A percentile compares a stretch with the other conserved stretches of the same genome.
phyloP scores from a whole-genome alignment of 2,797 vertebrate species.

The Meda fulgida region DNA sequence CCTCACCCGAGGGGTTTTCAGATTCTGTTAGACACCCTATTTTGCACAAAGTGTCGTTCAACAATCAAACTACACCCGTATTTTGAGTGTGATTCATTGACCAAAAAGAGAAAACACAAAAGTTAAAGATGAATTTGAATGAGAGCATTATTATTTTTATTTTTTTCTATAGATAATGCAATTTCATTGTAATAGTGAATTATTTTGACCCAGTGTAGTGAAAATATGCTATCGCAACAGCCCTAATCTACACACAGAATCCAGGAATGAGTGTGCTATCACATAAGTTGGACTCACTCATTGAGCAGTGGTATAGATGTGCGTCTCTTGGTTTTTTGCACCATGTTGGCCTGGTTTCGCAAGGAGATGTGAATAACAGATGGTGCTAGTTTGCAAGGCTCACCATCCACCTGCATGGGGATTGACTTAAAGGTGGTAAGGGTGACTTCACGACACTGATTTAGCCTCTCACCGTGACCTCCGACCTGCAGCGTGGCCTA shows the following conservation, averaged over 20 bases:
- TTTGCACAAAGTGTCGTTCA: background rate
- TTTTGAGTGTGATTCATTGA: background rate
- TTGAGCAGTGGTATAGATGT: conserved; percentile 88
- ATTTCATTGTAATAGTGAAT: background rate
- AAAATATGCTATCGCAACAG: background rate
- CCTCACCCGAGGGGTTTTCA: background rate
- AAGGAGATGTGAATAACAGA: conserved; percentile 89
- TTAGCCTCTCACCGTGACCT: conserved; percentile 92
- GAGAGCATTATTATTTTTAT: background rate
- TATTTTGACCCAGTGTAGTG: background rate
- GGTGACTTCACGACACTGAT: conserved; percentile 90
- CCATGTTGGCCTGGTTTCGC: conserved; percentile 95
- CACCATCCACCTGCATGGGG: conserved; percentile 94
- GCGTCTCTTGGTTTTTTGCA: conserved; percentile 93
- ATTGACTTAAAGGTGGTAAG: conserved; percentile 92
- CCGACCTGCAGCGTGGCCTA: conserved; percentile 95
- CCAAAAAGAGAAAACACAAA: background rate
- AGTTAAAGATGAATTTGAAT: background rate
- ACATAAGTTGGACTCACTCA: conserved; percentile 76
- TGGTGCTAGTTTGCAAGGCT: conserved; percentile 89
- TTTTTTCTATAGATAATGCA: background rate
- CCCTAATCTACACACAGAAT: background rate
- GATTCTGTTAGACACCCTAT: background rate
- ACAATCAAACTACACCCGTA: background rate
- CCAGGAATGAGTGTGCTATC: conserved; percentile 27